phyloP scores from a whole-genome alignment of 1,140 invertebrate genomes.

The Panagrolaimus sp. region DNA sequence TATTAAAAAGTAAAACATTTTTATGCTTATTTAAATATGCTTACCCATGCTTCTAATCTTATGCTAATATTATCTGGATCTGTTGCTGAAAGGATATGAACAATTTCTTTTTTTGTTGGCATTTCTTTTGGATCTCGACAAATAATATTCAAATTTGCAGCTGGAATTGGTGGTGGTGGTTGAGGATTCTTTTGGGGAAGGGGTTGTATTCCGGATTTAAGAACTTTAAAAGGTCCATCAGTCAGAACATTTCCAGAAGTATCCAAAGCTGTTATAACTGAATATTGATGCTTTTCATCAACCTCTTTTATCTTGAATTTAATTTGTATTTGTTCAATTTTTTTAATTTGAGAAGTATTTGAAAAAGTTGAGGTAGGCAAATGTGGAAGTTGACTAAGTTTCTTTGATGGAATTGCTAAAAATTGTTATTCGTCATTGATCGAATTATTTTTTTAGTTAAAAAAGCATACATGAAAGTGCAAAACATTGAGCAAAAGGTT shows the following conservation, averaged over 20 bases:
- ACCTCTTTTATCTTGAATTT: background rate
- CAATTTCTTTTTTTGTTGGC: background rate
- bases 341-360: background rate
- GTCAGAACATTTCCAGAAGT: background rate
- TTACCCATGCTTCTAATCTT: conserved; percentile 24
- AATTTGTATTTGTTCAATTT: background rate
- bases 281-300: background rate
- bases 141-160: background rate
- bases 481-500: background rate
- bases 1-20: conserved; percentile 11
- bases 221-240: no score
- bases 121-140: conserved; percentile 15
- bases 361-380: background rate
- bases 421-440: background rate
- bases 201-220: no score
- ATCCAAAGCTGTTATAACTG: background rate
- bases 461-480: background rate
- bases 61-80: conserved; percentile 31
- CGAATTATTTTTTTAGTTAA: background rate
- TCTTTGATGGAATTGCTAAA: background rate
- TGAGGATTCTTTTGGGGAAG: no score
- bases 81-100: conserved; percentile 26
- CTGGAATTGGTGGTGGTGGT: background rate
- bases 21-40: conserved; percentile 17
- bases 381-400: no score